Evolutionary conservation across 2,888 invertebrate genomes (phyloP), one percentile per base, ranked within the genome.

Genomic region (Hyposoter didymator): DNA sequence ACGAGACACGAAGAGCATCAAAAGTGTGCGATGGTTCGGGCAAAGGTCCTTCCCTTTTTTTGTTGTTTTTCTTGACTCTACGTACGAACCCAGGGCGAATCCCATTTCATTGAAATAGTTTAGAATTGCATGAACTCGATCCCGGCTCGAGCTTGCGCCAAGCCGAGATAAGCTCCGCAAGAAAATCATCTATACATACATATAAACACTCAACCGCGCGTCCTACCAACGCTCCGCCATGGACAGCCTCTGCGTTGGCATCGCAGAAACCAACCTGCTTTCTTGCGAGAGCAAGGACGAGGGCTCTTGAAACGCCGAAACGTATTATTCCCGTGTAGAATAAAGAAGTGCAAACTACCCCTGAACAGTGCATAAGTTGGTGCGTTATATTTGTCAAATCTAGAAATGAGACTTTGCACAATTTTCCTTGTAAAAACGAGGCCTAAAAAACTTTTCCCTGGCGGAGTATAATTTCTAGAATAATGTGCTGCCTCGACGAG

Each of bases 31-130:
- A 67, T 28, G 70, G 84, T 72, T 81, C 82, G 66, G 78, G 85
- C 86, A 73, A 79, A 84, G 75, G 55, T 39, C 69, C 70, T 82
- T 45, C 72, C 70, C 72, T 78, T 62, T 66, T 79, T 70, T 74
- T 66, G 35, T 67, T 49, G 67, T 84, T 79, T 81, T 74, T 75
- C 70, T 55, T 83, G 81, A 83, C 85, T 73, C 10, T 52, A 52
- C 22, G 72, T 52, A 72, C 55, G 17, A 19, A 55, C 49, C 19
- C 64, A 86, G 89, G 84, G 88, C 88, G 90, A 91, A 91, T 91
- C 90, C 90, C 90, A 90, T 92, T 92, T 92, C 91, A 92, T 92
- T 91, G 92, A 90, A 90, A 90, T 91, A 91, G 89, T 92, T 92
- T 92, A 90, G 92, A 91, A 92, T 92, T 92, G 91, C 92, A 92